Evolutionary conservation across 2,797 vertebrate species (phyloP), one percentile per base, ranked within the genome.

Genomic region (Chrysocyon brachyurus): DNA sequence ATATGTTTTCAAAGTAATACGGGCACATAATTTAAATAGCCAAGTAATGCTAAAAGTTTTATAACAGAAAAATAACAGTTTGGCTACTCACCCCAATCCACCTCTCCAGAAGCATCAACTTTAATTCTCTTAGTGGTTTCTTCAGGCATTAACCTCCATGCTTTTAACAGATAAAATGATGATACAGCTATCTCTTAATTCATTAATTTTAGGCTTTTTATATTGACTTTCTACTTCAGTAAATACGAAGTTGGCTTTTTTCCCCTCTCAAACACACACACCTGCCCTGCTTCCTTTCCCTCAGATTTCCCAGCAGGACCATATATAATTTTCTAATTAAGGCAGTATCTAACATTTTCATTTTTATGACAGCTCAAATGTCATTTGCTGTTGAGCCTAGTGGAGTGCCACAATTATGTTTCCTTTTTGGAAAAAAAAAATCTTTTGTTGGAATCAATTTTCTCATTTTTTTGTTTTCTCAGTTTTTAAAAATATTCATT

Each of bases 101-200:
- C 52, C 26, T 91, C 40, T 68, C 46, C 9, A 91, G 49, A 89
- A 92, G 61, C 59, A 83, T 40, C 40, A 7, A 33, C 81, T 96
- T 94, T 95, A 92, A 56, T 87, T 97, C 82, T 82, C 81, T 77
- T 17, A 94, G 66, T 49, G 31, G 11, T 88, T 94, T 90, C 63
- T 94, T 94, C n/a, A 46, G 70, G 86, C 63, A 88, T 82, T 84
- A 87, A 93, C 49, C 56, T 83, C 68, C 75, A 57, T 17, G 61
- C 81, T 92, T 85, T 33, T 95, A 95, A 94, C 26, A 95, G 83
- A 91, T 91, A 95, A 94, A 84, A 96, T 68, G 56, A 92, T 92
- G 52, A 91, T 68, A 78, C 31, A 87, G 66, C 86, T 93, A 75
- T 82, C 77, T 92, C 49, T 90, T 59, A 26, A 96, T 86, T 92